These are phyloP conservation scores for Eudasyphora cyanicolor DNA, from an alignment of 2,888 invertebrate genomes.

Conservation along the genomic window DNA sequence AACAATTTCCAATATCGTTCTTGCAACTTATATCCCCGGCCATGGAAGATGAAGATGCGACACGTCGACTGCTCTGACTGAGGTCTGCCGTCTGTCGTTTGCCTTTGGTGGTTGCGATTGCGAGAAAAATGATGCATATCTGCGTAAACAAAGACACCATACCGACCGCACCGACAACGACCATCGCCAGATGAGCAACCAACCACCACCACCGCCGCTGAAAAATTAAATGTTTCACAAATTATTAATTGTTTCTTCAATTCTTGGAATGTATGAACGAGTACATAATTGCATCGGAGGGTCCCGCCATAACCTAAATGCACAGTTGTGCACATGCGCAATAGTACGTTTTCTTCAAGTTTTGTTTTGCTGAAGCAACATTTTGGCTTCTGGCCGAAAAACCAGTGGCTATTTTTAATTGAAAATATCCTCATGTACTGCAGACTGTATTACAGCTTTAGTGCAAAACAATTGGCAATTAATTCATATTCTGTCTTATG, in stretches of 20 bases:
- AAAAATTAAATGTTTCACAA: slow-evolving; percentile 63
- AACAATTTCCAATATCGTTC: not conserved
- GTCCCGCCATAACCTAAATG: not conserved
- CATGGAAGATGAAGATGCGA: slow-evolving; percentile 47
- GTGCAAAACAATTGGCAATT: too few relatives aligned
- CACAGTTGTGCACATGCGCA: not conserved
- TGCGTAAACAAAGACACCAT: slow-evolving; percentile 61
- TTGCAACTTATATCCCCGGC: not conserved
- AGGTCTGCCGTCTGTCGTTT: too few relatives aligned
- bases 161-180: too few relatives aligned
- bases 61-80: slow-evolving; percentile 21
- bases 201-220: too few relatives aligned
- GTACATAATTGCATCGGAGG: not conserved
- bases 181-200: too few relatives aligned
- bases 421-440: too few relatives aligned
- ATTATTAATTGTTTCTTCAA: slow-evolving; percentile 54
- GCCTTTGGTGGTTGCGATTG: too few relatives aligned
- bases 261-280: slow-evolving; percentile 14
- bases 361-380: not conserved
- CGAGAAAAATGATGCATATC: too few relatives aligned
- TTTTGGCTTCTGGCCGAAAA: not conserved
- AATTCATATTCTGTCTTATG: too few relatives aligned
- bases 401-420: not conserved
- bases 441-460: too few relatives aligned
- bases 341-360: not conserved